Conservation (phyloP, 2,888 invertebrate species). For the Bellardia bayeri region DNA sequence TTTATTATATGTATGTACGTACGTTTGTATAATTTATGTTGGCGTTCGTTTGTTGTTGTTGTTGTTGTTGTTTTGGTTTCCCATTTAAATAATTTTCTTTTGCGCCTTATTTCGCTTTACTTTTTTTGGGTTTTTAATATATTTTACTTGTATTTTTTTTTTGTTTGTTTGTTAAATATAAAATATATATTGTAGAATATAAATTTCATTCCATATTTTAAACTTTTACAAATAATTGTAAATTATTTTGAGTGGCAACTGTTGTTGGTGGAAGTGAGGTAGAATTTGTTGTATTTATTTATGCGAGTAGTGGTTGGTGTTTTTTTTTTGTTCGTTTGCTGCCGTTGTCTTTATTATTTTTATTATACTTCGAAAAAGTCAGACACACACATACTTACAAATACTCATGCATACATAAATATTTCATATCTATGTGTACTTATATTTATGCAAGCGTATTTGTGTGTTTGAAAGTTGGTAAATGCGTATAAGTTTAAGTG, state of each 20-base stretch:
- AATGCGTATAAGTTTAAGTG: conserved; percentile 28
- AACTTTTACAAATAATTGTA: conserved; percentile 69
- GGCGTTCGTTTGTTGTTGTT: conserved; percentile 13
- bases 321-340: conserved; percentile 48
- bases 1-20: neutral
- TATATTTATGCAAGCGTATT: conserved; percentile 31
- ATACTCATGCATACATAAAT: neutral
- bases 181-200: conserved; percentile 49
- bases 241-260: conserved; percentile 56
- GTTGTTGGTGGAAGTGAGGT: neutral
- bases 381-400: conserved; percentile 4
- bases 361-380: conserved; percentile 53
- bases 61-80: conserved; percentile 48
- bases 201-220: conserved; percentile 69
- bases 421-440: neutral
- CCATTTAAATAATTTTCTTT: conserved; percentile 67
- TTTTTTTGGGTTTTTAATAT: conserved; percentile 19
- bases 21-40: neutral
- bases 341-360: conserved; percentile 56
- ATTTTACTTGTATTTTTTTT: conserved; percentile 27
- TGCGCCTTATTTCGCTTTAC: conserved; percentile 53
- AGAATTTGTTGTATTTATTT: conserved; percentile 36
- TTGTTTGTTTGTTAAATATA: conserved; percentile 28
- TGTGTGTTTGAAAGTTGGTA: neutral
- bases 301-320: conserved; percentile 45